These are phyloP conservation scores for Muscicapa striata DNA, from an alignment of 2,797 vertebrate genomes.

Conservation along the genomic window DNA sequence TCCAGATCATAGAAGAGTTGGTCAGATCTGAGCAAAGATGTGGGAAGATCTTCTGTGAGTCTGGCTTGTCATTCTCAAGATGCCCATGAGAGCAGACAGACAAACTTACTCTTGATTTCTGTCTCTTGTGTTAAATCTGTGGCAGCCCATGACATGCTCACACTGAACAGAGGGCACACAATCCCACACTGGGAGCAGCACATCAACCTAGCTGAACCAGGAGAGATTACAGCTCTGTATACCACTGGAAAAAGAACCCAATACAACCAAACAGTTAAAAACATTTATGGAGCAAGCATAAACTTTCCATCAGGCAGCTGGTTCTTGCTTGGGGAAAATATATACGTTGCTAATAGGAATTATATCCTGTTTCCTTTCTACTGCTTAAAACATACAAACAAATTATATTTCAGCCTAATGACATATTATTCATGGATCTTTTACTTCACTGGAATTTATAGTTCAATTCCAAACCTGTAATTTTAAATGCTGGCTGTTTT, in stretches of 20 bases:
- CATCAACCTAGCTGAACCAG: background rate
- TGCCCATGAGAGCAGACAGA: background rate
- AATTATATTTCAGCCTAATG: constrained; percentile 55
- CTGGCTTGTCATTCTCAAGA: background rate
- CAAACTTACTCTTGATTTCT: background rate
- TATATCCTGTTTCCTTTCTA: constrained; percentile 48
- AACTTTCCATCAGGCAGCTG: constrained; percentile 43
- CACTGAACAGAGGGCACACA: background rate
- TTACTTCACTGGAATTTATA: constrained; percentile 49
- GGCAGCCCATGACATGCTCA: background rate
- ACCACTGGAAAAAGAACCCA: background rate
- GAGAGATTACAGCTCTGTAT: background rate
- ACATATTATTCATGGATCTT: constrained; percentile 49
- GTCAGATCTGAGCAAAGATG: background rate
- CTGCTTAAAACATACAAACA: constrained; percentile 62
- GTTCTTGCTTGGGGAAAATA: constrained; percentile 44
- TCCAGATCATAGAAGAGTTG: background rate
- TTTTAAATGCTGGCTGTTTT: constrained; percentile 53
- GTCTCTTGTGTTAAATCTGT: background rate
- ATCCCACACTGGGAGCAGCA: background rate
- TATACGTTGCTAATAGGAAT: constrained; percentile 26
- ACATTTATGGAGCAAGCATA: constrained; percentile 39
- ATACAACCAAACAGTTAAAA: constrained; percentile 46
- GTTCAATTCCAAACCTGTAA: constrained; percentile 55
- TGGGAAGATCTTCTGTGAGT: background rate